Evolutionary conservation across 2,888 invertebrate genomes (phyloP).

Genomic region (Limnephilus lunatus): DNA sequence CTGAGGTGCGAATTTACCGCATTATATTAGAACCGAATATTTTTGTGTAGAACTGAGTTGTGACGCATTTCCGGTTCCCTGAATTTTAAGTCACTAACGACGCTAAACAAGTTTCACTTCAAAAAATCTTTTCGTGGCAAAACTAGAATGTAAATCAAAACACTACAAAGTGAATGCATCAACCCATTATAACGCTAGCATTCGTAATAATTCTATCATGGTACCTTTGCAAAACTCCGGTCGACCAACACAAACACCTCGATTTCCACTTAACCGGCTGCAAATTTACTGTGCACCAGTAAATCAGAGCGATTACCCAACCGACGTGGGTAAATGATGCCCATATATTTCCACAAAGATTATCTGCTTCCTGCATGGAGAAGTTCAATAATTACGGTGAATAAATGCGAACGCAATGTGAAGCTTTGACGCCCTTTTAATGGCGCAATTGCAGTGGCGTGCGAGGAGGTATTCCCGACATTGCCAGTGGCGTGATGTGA

Average conservation of each 20-base stretch:
- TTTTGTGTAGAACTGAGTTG: too few species aligned
- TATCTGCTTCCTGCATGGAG: conserved; percentile 2
- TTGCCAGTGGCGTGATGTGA: background rate
- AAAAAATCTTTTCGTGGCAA: background rate
- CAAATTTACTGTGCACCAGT: background rate
- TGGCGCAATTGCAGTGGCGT: conserved; percentile 2
- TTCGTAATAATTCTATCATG: background rate
- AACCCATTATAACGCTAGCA: background rate
- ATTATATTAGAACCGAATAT: too few species aligned
- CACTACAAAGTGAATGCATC: background rate
- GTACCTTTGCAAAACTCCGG: background rate
- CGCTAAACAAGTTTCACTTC: too few species aligned
- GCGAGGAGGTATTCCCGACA: background rate
- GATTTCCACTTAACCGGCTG: background rate
- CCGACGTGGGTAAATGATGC: background rate
- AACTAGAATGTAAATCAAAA: background rate
- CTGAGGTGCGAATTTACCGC: too few species aligned
- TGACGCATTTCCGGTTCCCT: too few species aligned
- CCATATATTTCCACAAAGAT: conserved; percentile 2
- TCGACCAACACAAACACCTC: background rate
- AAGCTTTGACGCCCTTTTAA: conserved; percentile 2
- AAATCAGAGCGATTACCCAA: background rate
- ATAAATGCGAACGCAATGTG: conserved; percentile 2
- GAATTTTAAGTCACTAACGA: too few species aligned
- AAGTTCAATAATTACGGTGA: conserved; percentile 2